Evolutionary conservation across 1,140 invertebrate species (phyloP), one percentile per base, ranked within the genome.

Genomic region (Berghia stephanieae): DNA sequence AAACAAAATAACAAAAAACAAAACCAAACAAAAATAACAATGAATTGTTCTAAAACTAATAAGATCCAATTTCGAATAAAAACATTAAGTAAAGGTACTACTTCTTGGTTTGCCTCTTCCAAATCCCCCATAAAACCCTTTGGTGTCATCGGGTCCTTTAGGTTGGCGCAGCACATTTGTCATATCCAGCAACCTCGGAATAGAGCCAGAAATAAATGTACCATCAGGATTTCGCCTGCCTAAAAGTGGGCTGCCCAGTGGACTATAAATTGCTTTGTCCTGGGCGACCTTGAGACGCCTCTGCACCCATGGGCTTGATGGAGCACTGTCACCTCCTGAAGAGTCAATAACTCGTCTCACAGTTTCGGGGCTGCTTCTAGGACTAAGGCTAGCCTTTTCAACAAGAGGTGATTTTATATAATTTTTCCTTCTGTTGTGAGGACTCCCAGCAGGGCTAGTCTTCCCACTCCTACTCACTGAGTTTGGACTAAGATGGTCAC

Each of bases 131-230:
- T 86, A 84, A 78, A 96, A 96, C 40, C 95, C 95, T 68, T 92
- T 91, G 36, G 94, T 94, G 34, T 95, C 95, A 89, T 96, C 95
- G 3, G 95, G 95, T 8, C 94, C 95, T 75, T 92, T 91, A 0
- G 95, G 95, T 87, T 94, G 91, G 44, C 95, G 91, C n/a, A 95
- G 90, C 21, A 94, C 91, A 79, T 93, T 93, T 66, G 93, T 93
- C 24, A 85, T 82, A 70, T 87, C 84, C 49, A 82, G 77, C 80
- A 87, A 81, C 44, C 74, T 80, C 3, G 81, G 81, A 40, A 72
- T 55, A 2, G 57, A 55, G 31, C 79, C 79, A 40, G 67, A 60
- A 31, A 80, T 68, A 49, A 78, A 27, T 63, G 80, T 71, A 36
- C 79, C 81, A 77, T 82, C 82, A 4, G 34, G 52, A 43, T 80